Evolutionary conservation across 1,140 invertebrate genomes (phyloP).

Genomic region (Tribolium madens): DNA sequence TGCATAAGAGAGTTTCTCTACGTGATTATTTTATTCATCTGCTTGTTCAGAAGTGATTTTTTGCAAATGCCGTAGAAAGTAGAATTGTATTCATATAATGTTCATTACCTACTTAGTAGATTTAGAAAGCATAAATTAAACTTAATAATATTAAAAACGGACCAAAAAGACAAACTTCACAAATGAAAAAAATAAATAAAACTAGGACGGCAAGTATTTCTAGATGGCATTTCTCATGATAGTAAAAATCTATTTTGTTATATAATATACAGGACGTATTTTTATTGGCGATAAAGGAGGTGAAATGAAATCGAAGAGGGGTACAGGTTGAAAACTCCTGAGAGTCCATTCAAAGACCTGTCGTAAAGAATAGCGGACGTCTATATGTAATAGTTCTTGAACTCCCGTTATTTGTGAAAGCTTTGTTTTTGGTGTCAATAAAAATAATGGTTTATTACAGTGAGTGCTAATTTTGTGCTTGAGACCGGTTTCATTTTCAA

Average conservation of each 20-base stretch:
- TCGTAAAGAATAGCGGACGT: constrained; percentile 18
- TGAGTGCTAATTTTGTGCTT: constrained; percentile 1
- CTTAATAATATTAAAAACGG: not conserved
- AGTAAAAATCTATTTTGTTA: not conserved
- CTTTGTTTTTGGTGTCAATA: constrained; percentile 10
- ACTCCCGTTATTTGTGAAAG: constrained; percentile 6
- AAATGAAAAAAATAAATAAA: not conserved
- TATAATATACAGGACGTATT: not conserved
- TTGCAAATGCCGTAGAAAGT: constrained; percentile 15
- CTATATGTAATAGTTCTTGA: not conserved
- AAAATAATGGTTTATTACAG: not conserved
- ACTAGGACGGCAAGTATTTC: too few species aligned
- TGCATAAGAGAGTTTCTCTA: not conserved
- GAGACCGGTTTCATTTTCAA: not conserved
- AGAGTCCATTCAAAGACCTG: constrained; percentile 16
- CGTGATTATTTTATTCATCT: not conserved
- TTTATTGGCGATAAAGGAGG: not conserved
- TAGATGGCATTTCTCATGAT: not conserved
- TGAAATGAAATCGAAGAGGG: constrained; percentile 13
- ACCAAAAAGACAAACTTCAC: not conserved
- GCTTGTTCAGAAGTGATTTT: not conserved
- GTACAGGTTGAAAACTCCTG: not conserved
- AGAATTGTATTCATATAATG: not conserved
- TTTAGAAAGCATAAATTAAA: constrained; percentile 4
- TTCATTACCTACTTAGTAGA: constrained; percentile 8